These are phyloP conservation scores for Antechinus flavipes DNA, from an alignment of 2,113 vertebrate species.

Conservation along the genomic window DNA sequence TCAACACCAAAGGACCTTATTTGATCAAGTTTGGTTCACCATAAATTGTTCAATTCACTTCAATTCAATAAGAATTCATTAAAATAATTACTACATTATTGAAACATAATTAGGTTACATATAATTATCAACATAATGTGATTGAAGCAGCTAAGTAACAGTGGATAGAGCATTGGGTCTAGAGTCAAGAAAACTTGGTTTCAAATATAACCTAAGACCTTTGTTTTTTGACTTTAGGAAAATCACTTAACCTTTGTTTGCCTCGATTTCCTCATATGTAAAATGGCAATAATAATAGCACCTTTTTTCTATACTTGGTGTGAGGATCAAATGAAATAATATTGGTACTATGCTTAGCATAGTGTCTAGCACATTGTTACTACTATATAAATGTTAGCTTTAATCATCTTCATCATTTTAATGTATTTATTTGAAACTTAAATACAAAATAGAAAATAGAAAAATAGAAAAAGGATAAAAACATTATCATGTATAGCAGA, in stretches of 20 bases:
- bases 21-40: not conserved
- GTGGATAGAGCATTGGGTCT: not conserved
- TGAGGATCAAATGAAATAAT: not conserved
- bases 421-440: too few species aligned
- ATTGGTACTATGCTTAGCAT: not conserved
- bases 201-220: not conserved
- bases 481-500: too few species aligned
- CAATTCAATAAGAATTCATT: not conserved
- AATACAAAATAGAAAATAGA: too few species aligned
- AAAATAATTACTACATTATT: not conserved
- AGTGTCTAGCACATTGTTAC: not conserved
- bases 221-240: not conserved
- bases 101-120: not conserved
- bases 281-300: not conserved
- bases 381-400: not conserved
- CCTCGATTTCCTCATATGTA: not conserved
- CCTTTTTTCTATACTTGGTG: not conserved
- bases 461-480: too few species aligned
- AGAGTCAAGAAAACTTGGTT: not conserved
- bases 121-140: not conserved
- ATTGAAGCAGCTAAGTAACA: not conserved
- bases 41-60: not conserved
- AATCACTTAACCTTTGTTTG: not conserved
- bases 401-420: not conserved
- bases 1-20: not conserved